Conservation (phyloP, 2,797 vertebrate species). For the Hyperoplus immaculatus region DNA sequence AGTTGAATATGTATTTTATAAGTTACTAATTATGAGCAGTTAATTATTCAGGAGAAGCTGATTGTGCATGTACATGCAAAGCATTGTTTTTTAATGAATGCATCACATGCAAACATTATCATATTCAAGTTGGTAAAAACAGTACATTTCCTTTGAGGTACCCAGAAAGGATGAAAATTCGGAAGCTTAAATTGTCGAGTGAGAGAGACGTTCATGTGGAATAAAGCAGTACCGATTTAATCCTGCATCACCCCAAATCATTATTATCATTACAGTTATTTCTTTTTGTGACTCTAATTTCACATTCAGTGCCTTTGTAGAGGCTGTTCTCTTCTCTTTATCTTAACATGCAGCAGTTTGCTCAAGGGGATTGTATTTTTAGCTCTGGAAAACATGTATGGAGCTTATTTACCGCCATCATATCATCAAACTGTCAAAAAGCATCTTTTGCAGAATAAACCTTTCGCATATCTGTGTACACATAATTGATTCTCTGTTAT, state of each 20-base stretch:
- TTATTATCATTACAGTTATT: slow-evolving; percentile 63
- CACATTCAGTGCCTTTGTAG: slow-evolving; percentile 62
- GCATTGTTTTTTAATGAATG: not conserved
- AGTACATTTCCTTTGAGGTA: not conserved
- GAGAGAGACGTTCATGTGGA: not conserved
- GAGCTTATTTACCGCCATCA: slow-evolving; percentile 82
- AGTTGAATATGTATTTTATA: not conserved
- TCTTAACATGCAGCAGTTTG: slow-evolving; percentile 80
- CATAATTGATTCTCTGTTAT: slow-evolving; percentile 89
- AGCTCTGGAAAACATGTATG: slow-evolving; percentile 61
- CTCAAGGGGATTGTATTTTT: slow-evolving; percentile 81
- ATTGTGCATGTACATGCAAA: not conserved
- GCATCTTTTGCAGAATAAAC: slow-evolving; percentile 83
- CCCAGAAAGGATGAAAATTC: slow-evolving; percentile 2
- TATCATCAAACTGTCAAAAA: slow-evolving; percentile 84
- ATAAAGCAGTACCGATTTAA: slow-evolving; percentile 18
- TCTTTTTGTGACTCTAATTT: slow-evolving; percentile 66
- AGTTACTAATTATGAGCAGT: not conserved
- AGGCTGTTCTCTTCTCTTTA: slow-evolving; percentile 68
- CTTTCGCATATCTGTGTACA: slow-evolving; percentile 84
- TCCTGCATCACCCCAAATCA: slow-evolving; percentile 54
- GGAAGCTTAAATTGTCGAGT: not conserved
- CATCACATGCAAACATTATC: not conserved
- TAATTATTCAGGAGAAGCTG: not conserved
- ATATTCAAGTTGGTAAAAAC: not conserved